Percentiles rank a stretch among this genome's conserved stretches.
Evolutionary conservation across 2,888 invertebrate species (phyloP).

Genomic region (Noctua janthina): DNA sequence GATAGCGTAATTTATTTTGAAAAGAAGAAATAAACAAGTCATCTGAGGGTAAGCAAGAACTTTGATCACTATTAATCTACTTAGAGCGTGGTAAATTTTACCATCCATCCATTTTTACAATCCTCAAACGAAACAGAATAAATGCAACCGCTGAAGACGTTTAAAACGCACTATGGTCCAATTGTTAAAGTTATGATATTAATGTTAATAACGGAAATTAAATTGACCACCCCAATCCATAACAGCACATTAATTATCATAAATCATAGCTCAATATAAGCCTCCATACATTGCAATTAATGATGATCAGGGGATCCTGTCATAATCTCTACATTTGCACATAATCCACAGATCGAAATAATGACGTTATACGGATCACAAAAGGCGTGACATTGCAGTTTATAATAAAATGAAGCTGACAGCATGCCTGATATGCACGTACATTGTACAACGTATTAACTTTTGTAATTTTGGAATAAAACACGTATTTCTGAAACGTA

Average conservation of each 20-base stretch:
- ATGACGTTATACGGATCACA: constrained; percentile 28
- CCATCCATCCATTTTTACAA: not conserved
- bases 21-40: not conserved
- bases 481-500: constrained; percentile 8
- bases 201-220: not conserved
- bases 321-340: constrained; percentile 29
- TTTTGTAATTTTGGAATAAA: constrained; percentile 7
- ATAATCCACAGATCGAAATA: constrained; percentile 20
- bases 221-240: not conserved
- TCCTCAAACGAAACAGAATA: not conserved
- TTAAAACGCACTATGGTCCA: not conserved
- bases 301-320: not conserved
- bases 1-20: not conserved
- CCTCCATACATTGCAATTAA: constrained; percentile 33
- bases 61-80: not conserved
- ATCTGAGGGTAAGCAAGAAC: not conserved
- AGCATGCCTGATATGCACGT: constrained; percentile 47
- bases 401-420: constrained; percentile 39
- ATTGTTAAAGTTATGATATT: not conserved
- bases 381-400: constrained; percentile 34
- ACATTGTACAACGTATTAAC: constrained; percentile 37
- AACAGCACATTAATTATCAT: not conserved
- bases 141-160: not conserved
- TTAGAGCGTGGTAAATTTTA: not conserved
- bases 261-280: constrained; percentile 2